Base-by-base conservation (phyloP, 2,888 invertebrate genomes). In the Ommatoiulus sabulosus region DNA sequence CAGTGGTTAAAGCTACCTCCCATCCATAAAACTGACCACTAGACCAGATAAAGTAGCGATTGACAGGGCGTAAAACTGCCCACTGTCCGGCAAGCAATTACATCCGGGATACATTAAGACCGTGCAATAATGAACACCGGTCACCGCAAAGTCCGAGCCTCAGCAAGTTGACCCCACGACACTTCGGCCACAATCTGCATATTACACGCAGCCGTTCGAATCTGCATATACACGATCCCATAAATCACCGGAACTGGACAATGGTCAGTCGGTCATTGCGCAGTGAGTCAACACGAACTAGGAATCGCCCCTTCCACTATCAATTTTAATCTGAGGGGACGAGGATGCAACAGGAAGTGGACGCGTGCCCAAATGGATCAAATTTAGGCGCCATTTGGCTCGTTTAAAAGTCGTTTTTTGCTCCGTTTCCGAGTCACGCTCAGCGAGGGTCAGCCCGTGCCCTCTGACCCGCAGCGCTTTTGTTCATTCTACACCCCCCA, bases 371-470 rank as follows among this genome's bases (percentile, higher is more conserved):
- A 72, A 72, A 72, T 72, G 72, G 20, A 72, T 72, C 72, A 5
- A 72, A 72, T 72, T 72, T 72, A 72, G 72, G 24, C 72, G 72
- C 10, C 63, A 63, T 63, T 63, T 63, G 63, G 63, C 63, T 63
- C 63, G n/a, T 72, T 72, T 24, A 72, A 72, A 72, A 72, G 72
- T 24, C 72, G 24, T 72, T 72, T 72, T 72, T 72, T n/a, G 72
- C 3, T 63, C 63, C 63, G n/a, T 17, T 63, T 63, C 17, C 63
- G n/a, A 63, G 24, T 72, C 72, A 20, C 24, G 72, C 72, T 72
- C 72, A 52, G 52, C 52, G 52, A 52, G 52, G 52, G 52, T 52
- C 52, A 72, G 72, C 72, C 72, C 72, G 8, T 72, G 72, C 72
- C 72, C 72, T 72, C 72, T 72, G 72, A 72, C 72, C 72, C 72